A percentile compares a stretch with the other conserved stretches of the same genome.
phyloP scores from a whole-genome alignment of 2,888 invertebrate species.

The Cryptocheilus praepositus region DNA sequence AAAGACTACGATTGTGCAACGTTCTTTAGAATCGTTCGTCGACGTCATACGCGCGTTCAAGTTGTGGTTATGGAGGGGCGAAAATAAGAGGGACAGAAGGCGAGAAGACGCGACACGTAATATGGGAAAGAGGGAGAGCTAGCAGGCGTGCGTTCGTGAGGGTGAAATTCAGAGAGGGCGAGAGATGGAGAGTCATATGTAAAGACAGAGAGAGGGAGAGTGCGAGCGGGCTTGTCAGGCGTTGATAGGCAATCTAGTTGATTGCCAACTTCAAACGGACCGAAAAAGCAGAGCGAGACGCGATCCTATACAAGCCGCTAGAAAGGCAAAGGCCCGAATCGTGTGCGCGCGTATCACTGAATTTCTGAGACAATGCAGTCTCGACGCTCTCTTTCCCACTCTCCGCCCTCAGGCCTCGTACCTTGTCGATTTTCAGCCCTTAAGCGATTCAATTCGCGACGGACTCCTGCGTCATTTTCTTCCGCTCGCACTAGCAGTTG shows the following conservation, averaged over 20 bases:
- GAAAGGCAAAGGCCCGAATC: slow-evolving; percentile 43
- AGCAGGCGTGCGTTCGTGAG: slow-evolving; percentile 30
- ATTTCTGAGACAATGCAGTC: slow-evolving; percentile 45
- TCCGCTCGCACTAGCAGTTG: background rate
- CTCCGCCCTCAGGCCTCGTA: slow-evolving; percentile 4
- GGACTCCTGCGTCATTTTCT: background rate
- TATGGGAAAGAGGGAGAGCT: slow-evolving; percentile 16
- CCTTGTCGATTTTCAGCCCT: slow-evolving; percentile 22
- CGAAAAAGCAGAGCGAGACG: slow-evolving; percentile 56
- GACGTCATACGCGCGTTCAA: background rate
- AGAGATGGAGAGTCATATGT: slow-evolving; percentile 9
- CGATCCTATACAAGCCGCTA: slow-evolving; percentile 46
- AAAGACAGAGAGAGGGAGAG: slow-evolving; percentile 45
- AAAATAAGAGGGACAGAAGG: slow-evolving; percentile 23
- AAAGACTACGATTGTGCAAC: background rate
- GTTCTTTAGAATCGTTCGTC: background rate
- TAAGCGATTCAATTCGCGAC: too few species aligned
- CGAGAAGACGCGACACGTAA: slow-evolving; percentile 23
- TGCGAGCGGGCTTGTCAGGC: slow-evolving; percentile 59
- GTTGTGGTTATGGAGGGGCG: slow-evolving; percentile 2
- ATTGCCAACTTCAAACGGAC: slow-evolving; percentile 73
- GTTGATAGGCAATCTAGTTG: slow-evolving; percentile 74
- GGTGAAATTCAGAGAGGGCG: slow-evolving; percentile 37
- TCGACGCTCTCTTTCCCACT: slow-evolving; percentile 1
- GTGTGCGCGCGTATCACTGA: slow-evolving; percentile 36